Evolutionary conservation across 2,888 invertebrate species (phyloP).

Genomic region (Rhamphomyia laevipes): DNA sequence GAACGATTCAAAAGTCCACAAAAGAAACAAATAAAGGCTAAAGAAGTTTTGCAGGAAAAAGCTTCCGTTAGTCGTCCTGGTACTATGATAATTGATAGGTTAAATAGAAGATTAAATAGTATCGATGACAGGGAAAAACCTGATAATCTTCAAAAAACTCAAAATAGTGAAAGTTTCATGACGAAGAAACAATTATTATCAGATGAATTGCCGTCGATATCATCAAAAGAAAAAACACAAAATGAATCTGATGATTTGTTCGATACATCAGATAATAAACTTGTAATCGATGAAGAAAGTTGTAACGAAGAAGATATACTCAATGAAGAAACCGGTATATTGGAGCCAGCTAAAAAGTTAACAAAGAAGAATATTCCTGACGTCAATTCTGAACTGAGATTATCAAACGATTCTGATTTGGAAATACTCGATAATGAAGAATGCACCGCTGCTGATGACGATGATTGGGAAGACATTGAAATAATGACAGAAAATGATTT

Average conservation of each 20-base stretch:
- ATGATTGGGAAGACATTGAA: conserved; percentile 28
- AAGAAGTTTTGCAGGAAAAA: background rate
- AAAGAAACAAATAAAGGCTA: background rate
- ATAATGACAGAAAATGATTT: conserved; percentile 14
- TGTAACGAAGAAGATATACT: background rate
- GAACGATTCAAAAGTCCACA: background rate
- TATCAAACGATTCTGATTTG: no score
- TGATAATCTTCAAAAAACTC: no score
- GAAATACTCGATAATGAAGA: background rate
- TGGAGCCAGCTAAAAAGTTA: no score
- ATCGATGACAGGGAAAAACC: background rate
- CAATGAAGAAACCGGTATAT: no score
- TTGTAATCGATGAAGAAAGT: conserved; percentile 9
- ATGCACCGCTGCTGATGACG: conserved; percentile 20
- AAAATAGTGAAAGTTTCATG: no score
- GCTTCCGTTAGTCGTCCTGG: background rate
- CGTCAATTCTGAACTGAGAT: no score
- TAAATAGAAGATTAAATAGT: background rate
- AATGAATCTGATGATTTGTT: background rate
- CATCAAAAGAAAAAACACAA: no score
- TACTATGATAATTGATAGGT: background rate
- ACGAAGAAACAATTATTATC: no score
- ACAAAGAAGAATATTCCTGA: background rate
- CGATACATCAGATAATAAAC: conserved; percentile 1
- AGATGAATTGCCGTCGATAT: no score